Conservation (phyloP, 2,888 invertebrate species). For the Orchestes rusci region DNA sequence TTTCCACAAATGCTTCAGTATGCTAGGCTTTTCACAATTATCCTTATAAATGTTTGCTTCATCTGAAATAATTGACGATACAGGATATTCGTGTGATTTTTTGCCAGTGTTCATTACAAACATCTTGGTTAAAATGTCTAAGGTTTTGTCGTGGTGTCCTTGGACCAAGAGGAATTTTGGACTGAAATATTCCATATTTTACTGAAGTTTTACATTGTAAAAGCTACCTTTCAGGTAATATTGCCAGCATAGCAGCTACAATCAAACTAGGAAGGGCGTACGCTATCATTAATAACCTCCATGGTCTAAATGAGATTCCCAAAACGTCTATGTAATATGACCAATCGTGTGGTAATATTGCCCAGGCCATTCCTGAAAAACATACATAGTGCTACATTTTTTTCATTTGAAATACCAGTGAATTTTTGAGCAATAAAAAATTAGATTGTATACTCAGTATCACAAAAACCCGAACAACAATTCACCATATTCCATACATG, state of each 20-base stretch:
- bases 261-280: conserved; percentile 40
- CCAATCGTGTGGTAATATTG: conserved; percentile 37
- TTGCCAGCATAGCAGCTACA: conserved; percentile 32
- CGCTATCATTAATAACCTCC: conserved; percentile 40
- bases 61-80: conserved; percentile 35
- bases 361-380: conserved; percentile 37
- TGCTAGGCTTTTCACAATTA: conserved; percentile 26
- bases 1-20: conserved; percentile 38
- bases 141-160: conserved; percentile 36
- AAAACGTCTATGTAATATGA: conserved; percentile 45
- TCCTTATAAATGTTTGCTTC: conserved; percentile 27
- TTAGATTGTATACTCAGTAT: too few species aligned
- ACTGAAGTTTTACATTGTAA: not conserved
- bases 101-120: conserved; percentile 38
- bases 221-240: conserved; percentile 38
- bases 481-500: too few species aligned
- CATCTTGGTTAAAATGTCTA: conserved; percentile 37
- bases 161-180: conserved; percentile 41
- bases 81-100: conserved; percentile 35
- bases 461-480: too few species aligned
- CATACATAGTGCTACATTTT: too few species aligned
- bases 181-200: conserved; percentile 26
- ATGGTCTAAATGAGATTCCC: conserved; percentile 34
- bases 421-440: too few species aligned
- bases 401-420: too few species aligned